A percentile compares a stretch with the other conserved stretches of the same genome.
phyloP scores from a whole-genome alignment of 2,888 invertebrate species.

The Eupithecia dodoneata region DNA sequence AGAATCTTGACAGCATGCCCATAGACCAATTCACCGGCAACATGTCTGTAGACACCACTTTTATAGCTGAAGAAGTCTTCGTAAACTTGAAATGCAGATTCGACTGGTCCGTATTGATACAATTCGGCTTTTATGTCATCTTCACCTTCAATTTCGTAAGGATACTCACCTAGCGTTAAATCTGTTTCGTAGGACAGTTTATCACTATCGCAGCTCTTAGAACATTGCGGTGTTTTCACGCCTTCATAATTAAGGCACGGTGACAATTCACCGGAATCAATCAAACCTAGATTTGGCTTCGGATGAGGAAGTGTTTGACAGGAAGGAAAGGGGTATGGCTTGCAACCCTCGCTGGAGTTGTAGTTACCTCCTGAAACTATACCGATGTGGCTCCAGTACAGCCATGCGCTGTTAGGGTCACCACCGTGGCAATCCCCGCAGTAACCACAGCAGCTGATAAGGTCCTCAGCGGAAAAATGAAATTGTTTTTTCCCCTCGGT shows the following conservation, averaged over 20 bases:
- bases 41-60: constrained; percentile 7
- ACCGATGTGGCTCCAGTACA: constrained; percentile 15
- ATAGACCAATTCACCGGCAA: constrained; percentile 4
- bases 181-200: not conserved
- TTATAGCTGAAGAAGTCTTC: constrained; percentile 14
- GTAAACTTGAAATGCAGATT: not conserved
- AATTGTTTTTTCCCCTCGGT: constrained; percentile 88
- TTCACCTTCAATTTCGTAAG: constrained; percentile 6
- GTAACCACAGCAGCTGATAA: constrained; percentile 86
- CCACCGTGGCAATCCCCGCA: constrained; percentile 27
- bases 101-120: constrained; percentile 10
- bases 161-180: not conserved
- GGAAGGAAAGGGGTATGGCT: constrained; percentile 18
- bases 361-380: constrained; percentile 32
- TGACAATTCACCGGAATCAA: not conserved
- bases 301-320: constrained; percentile 3
- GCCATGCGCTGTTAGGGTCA: constrained; percentile 8
- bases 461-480: constrained; percentile 93
- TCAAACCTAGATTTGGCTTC: not conserved
- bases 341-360: constrained; percentile 23
- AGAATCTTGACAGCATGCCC: constrained; percentile 14
- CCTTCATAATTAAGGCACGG: not conserved
- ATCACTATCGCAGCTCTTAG: not conserved
- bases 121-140: constrained; percentile 1
- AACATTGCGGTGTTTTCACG: constrained; percentile 12